These are phyloP conservation scores for Anhinga rufa DNA, from an alignment of 2,113 vertebrate genomes.

Conservation along the genomic window DNA sequence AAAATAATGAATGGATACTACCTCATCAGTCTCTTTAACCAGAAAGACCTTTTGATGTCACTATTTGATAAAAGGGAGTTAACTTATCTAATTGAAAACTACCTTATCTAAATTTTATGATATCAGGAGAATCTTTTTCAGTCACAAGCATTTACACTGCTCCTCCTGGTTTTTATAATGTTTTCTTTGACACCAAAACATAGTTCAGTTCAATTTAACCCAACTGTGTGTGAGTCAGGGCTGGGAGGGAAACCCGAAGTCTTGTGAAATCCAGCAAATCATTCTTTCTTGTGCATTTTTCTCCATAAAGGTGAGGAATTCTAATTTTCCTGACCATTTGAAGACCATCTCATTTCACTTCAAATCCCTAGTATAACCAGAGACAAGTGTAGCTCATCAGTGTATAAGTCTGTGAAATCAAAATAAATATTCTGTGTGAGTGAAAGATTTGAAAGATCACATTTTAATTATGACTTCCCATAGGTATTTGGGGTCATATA, in stretches of 20 bases:
- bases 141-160: constrained; percentile 7
- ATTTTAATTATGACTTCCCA: constrained; percentile 63
- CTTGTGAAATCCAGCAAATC: constrained; percentile 48
- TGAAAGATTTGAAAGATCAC: constrained; percentile 32
- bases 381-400: background rate
- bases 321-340: constrained; percentile 59
- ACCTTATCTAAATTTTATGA: constrained; percentile 8
- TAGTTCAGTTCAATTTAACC: constrained; percentile 5
- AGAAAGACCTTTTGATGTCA: background rate
- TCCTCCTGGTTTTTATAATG: constrained; percentile 1
- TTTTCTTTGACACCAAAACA: constrained; percentile 14
- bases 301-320: constrained; percentile 53
- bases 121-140: constrained; percentile 33
- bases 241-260: background rate
- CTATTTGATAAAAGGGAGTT: background rate
- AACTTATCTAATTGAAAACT: constrained; percentile 34
- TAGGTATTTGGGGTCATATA: constrained; percentile 51
- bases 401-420: constrained; percentile 4
- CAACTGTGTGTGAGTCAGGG: constrained; percentile 52
- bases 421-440: constrained; percentile 37
- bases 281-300: constrained; percentile 65
- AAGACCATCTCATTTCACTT: constrained; percentile 38
- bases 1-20: background rate
- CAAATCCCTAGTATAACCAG: constrained; percentile 29
- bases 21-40: background rate